Conservation (phyloP, 1,140 invertebrate species). For the Orius laevigatus region DNA sequence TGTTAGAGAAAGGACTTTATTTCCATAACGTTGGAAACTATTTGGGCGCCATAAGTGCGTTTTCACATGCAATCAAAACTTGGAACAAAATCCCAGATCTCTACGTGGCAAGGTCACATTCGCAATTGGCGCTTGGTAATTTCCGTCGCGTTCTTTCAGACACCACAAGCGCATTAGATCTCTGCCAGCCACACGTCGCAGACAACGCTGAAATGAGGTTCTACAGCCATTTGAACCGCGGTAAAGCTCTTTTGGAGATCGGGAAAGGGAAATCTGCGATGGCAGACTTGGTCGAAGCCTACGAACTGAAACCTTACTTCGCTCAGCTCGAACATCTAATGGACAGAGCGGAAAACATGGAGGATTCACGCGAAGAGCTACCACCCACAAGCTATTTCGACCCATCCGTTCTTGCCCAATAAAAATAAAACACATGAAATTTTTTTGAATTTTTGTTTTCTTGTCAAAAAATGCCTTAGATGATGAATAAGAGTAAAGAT, state of each 20-base stretch:
- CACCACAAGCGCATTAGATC: constrained; percentile 34
- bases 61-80: constrained; percentile 57
- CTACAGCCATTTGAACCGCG: constrained; percentile 8
- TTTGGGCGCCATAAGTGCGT: constrained; percentile 63
- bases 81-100: constrained; percentile 54
- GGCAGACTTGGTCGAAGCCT: constrained; percentile 7
- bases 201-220: constrained; percentile 13
- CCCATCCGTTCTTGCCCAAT: too few species aligned
- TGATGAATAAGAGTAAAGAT: too few species aligned
- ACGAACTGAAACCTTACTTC: constrained; percentile 2
- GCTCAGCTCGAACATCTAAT: constrained; percentile 4
- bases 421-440: too few species aligned
- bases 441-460: too few species aligned
- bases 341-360: constrained; percentile 3
- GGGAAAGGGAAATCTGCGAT: constrained; percentile 1
- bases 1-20: constrained; percentile 66
- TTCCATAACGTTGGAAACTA: constrained; percentile 59
- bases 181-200: constrained; percentile 10
- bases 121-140: constrained; percentile 57
- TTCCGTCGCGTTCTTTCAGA: constrained; percentile 51
- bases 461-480: too few species aligned
- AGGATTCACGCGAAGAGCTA: background rate
- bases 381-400: too few species aligned
- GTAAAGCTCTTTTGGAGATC: constrained; percentile 8
- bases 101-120: constrained; percentile 55